A percentile compares a stretch with the other conserved stretches of the same genome.
Conservation (phyloP, 1,140 invertebrate genomes). For the Eurytemora carolleeae region DNA sequence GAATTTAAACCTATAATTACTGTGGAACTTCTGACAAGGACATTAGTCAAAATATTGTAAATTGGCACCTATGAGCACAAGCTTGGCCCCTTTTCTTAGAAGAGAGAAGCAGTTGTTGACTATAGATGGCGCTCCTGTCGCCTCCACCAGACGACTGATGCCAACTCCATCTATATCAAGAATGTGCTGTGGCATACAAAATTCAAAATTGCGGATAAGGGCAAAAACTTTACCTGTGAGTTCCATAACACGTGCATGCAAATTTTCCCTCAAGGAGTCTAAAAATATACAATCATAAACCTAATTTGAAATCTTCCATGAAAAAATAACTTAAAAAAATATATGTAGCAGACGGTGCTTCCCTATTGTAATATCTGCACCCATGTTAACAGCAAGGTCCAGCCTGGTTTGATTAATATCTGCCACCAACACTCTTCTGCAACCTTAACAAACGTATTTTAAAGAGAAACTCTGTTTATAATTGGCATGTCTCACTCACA, state of each 20-base stretch:
- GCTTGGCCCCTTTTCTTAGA: not conserved
- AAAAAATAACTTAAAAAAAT: not conserved
- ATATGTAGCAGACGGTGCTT: not conserved
- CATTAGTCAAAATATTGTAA: not conserved
- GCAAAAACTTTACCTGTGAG: not conserved
- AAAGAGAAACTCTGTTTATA: no score
- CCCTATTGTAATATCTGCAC: not conserved
- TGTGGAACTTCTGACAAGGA: not conserved
- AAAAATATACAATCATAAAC: not conserved
- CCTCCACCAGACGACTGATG: not conserved
- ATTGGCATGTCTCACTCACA: no score
- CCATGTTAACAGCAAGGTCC: not conserved
- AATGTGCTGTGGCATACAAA: not conserved
- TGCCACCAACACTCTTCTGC: not conserved
- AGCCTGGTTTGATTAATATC: not conserved
- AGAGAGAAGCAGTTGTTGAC: not conserved
- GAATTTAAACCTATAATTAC: not conserved
- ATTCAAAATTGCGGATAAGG: not conserved
- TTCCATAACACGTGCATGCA: not conserved
- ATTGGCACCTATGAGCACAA: not conserved
- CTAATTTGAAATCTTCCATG: not conserved
- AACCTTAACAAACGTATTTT: no score
- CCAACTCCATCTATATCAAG: not conserved
- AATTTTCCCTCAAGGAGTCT: not conserved
- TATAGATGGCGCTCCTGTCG: not conserved